Conservation (phyloP, 1,140 invertebrate species). For the Linepithema humile region DNA sequence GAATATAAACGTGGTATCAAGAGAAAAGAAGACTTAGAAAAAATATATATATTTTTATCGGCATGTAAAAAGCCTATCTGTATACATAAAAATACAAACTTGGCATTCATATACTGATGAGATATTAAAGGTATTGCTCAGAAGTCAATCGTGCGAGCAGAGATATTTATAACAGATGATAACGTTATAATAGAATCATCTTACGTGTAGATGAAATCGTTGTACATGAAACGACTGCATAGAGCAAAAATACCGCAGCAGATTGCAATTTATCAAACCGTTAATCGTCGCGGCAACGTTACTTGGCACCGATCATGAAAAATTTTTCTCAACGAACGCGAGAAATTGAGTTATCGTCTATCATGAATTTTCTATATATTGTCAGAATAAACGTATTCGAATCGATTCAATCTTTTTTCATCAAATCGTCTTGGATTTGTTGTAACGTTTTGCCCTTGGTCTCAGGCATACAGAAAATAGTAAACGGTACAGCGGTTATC, state of each 20-base stretch:
- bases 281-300: neutral
- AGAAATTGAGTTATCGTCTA: neutral
- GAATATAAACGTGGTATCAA: neutral
- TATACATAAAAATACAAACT: too few species aligned
- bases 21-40: neutral
- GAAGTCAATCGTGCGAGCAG: too few species aligned
- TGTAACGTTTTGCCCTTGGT: slow-evolving; percentile 74
- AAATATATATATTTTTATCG: slow-evolving; percentile 23
- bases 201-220: too few species aligned
- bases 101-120: neutral
- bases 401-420: neutral
- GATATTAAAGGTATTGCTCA: neutral
- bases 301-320: neutral
- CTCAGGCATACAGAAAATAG: slow-evolving; percentile 62
- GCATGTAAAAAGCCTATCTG: slow-evolving; percentile 2
- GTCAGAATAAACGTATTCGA: neutral
- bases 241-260: neutral
- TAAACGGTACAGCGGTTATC: slow-evolving; percentile 41
- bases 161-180: too few species aligned
- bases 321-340: neutral
- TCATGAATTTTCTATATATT: neutral
- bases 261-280: neutral
- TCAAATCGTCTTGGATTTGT: slow-evolving; percentile 68
- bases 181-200: too few species aligned
- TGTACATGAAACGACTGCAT: too few species aligned